Conservation (phyloP, 2,113 vertebrate genomes). For the Phaethornis superciliosus region DNA sequence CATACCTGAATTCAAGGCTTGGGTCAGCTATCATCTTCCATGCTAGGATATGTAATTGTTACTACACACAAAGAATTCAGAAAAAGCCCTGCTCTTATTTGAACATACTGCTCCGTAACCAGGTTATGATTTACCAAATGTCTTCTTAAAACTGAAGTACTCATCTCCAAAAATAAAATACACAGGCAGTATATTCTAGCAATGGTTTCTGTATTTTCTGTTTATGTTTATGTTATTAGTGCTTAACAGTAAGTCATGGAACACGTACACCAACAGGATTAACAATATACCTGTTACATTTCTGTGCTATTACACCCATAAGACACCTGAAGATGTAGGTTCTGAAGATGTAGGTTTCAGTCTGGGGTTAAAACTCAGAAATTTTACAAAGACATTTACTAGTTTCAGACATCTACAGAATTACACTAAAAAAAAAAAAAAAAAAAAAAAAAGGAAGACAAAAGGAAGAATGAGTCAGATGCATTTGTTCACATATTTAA, state of each 20-base stretch:
- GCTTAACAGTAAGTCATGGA: not conserved
- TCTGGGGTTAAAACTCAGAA: not conserved
- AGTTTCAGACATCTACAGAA: not conserved
- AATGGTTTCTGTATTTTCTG: not conserved
- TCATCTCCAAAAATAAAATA: not conserved
- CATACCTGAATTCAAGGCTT: not conserved
- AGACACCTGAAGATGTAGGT: not conserved
- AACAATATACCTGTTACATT: not conserved
- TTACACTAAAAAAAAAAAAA: too few species aligned
- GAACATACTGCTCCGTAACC: not conserved
- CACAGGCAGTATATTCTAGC: not conserved
- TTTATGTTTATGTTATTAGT: not conserved
- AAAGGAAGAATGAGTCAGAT: not conserved
- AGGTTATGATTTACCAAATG: not conserved
- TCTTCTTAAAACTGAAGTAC: not conserved
- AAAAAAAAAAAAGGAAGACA: too few species aligned
- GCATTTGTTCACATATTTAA: not conserved
- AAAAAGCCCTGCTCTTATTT: not conserved
- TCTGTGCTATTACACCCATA: not conserved
- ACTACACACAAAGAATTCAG: not conserved
- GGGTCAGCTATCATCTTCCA: not conserved
- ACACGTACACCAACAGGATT: not conserved
- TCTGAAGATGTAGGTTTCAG: not conserved
- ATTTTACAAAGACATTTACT: not conserved
- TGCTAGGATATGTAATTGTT: not conserved